Evolutionary conservation across 2,113 vertebrate genomes (phyloP).

Genomic region (Mastomys coucha): DNA sequence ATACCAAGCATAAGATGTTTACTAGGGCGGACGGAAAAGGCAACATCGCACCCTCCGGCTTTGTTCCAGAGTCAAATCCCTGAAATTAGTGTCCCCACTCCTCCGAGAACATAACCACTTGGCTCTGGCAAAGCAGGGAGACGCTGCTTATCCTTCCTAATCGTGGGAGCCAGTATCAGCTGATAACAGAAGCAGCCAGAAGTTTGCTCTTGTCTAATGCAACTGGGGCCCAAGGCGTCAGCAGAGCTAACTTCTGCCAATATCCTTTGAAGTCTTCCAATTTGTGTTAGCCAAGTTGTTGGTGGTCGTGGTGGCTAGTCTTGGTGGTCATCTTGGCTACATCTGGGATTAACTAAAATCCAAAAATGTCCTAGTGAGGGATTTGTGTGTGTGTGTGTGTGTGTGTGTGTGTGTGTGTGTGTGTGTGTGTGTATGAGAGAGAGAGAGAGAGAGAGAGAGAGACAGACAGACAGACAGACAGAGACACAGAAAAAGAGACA

Average conservation of each 20-base stretch:
- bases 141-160: background rate
- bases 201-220: background rate
- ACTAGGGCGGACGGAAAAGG: constrained; percentile 37
- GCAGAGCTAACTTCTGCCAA: background rate
- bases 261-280: background rate
- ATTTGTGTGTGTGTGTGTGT: too few species aligned
- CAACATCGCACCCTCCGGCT: constrained; percentile 11
- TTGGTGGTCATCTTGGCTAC: background rate
- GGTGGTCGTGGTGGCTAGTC: background rate
- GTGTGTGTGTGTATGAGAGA: too few species aligned
- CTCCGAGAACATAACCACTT: constrained; percentile 42
- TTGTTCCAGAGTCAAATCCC: constrained; percentile 33
- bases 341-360: background rate
- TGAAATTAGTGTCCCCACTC: background rate
- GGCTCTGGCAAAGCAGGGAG: constrained; percentile 24
- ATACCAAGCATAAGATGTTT: constrained; percentile 54
- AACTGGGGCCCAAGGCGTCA: background rate
- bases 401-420: too few species aligned
- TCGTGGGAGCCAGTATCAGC: background rate
- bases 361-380: background rate
- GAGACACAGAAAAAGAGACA: background rate
- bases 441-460: background rate
- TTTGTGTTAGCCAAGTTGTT: background rate
- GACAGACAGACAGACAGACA: accelerated
- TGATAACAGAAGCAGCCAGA: background rate